Evolutionary conservation across 2,113 vertebrate species (phyloP).

Genomic region (chimpanzee (Pan troglodytes)): DNA sequence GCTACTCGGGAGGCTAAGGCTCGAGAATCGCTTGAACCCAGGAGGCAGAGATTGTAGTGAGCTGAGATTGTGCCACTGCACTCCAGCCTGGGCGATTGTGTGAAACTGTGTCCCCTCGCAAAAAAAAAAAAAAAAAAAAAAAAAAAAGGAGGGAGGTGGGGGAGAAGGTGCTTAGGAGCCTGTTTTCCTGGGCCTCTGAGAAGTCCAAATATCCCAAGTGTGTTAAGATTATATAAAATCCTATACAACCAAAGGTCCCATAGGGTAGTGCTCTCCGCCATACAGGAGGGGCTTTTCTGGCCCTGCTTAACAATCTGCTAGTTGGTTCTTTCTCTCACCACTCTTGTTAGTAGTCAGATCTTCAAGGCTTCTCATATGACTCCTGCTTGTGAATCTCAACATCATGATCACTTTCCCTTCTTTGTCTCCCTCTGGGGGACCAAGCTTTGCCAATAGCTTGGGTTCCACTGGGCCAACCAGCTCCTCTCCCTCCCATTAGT

Average conservation of each 20-base stretch:
- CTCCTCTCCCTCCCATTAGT: neutral
- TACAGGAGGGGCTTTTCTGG: neutral
- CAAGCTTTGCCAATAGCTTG: neutral
- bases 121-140: neutral
- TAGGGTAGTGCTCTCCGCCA: neutral
- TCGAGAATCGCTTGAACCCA: neutral
- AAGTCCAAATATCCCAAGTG: neutral
- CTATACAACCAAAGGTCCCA: neutral
- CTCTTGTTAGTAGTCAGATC: neutral
- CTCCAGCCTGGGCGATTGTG: neutral
- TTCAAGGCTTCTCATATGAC: neutral
- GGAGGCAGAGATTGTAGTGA: too few species aligned
- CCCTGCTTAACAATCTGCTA: neutral
- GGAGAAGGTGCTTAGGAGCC: neutral
- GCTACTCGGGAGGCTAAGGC: neutral
- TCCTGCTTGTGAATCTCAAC: neutral
- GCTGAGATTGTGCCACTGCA: too few species aligned
- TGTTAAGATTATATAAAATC: neutral
- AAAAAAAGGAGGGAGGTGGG: neutral
- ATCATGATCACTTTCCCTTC: neutral
- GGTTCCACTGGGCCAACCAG: neutral
- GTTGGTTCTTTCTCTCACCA: neutral
- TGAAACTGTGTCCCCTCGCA: neutral
- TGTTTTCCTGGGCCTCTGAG: neutral
- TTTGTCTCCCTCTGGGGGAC: neutral